A percentile compares a stretch with the other conserved stretches of the same genome.
Evolutionary conservation across 1,140 invertebrate species (phyloP).

Genomic region (Semibalanus balanoides): DNA sequence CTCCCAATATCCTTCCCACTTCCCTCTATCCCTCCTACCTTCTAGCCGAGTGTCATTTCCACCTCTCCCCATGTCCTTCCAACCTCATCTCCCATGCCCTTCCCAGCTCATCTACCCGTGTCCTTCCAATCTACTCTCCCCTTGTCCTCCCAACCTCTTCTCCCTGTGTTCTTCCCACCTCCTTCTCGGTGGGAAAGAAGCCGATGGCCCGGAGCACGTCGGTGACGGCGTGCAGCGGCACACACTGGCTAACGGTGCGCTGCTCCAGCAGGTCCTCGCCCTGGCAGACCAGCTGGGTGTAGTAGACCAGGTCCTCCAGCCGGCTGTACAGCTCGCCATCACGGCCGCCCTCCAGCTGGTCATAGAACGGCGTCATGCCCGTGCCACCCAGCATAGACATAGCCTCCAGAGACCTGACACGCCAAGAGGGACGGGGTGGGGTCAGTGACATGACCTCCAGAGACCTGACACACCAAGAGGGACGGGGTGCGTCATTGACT

Average conservation of each 20-base stretch:
- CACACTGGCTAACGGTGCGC: constrained; percentile 39
- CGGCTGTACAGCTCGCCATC: constrained; percentile 49
- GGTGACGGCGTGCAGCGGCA: constrained; percentile 46
- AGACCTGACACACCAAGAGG: constrained; percentile 23
- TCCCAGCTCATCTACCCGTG: too few relatives aligned
- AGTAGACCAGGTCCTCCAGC: constrained; percentile 54
- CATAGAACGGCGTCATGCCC: constrained; percentile 33
- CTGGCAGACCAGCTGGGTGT: constrained; percentile 52
- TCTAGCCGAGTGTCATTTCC: too few relatives aligned
- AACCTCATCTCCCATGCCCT: too few relatives aligned
- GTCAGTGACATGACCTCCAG: too few relatives aligned
- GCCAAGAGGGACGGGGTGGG: too few relatives aligned
- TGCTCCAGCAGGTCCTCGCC: constrained; percentile 44
- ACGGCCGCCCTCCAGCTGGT: constrained; percentile 30
- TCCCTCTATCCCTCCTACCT: too few relatives aligned
- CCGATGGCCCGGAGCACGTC: constrained; percentile 56
- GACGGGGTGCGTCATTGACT: background rate
- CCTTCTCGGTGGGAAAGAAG: constrained; percentile 53
- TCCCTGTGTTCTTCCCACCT: too few relatives aligned
- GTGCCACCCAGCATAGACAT: constrained; percentile 31
- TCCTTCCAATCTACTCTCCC: too few relatives aligned
- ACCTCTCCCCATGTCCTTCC: too few relatives aligned
- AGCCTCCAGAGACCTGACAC: constrained; percentile 32
- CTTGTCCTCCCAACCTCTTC: too few relatives aligned
- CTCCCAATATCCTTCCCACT: too few relatives aligned